Conservation (phyloP, 2,797 vertebrate species). For the Gila robusta region DNA sequence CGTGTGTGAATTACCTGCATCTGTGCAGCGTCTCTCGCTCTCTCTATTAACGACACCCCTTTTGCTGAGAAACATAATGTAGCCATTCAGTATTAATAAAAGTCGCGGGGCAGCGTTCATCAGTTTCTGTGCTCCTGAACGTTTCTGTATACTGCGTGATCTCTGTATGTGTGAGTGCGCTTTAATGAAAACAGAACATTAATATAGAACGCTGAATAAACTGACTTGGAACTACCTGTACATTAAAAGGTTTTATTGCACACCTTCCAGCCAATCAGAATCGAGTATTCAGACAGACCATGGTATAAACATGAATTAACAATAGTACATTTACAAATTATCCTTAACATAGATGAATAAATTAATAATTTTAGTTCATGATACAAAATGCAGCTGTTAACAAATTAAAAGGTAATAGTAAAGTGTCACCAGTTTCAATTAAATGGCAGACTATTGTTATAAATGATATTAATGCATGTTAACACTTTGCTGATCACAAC, state of each 20-base stretch:
- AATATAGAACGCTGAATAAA: background rate
- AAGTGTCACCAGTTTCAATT: background rate
- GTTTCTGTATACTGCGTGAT: background rate
- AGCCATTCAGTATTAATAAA: background rate
- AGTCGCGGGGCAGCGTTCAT: rapidly evolving
- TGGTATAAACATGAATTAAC: background rate
- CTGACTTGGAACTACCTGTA: background rate
- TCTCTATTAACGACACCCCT: background rate
- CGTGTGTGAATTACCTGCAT: background rate
- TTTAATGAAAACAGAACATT: background rate
- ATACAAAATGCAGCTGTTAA: background rate
- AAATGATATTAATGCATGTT: background rate
- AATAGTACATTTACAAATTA: background rate
- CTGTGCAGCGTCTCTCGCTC: background rate
- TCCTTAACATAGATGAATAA: background rate
- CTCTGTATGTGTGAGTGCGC: background rate
- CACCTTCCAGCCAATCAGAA: background rate
- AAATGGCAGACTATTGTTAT: background rate
- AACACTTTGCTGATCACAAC: background rate
- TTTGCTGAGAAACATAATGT: background rate
- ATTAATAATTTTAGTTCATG: background rate
- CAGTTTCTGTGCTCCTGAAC: background rate
- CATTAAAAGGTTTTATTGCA: background rate
- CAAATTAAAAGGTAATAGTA: too few species aligned
- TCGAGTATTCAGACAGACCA: background rate